These are phyloP conservation scores for Magallana ariakensis DNA, from an alignment of 1,140 invertebrate genomes.

Conservation along the genomic window DNA sequence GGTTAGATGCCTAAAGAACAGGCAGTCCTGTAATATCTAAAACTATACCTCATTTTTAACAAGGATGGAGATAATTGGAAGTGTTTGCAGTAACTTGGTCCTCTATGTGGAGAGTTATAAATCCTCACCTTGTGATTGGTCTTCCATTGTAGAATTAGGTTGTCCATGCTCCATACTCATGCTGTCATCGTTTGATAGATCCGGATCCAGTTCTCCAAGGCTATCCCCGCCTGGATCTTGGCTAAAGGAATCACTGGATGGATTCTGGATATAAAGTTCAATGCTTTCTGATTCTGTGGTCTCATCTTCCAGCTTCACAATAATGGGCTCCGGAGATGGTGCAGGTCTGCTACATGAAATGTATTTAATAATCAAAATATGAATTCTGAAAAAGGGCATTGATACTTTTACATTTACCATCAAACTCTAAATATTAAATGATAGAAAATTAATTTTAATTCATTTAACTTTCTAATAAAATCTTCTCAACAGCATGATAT, in stretches of 20 bases:
- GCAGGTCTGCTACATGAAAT: background rate
- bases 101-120: background rate
- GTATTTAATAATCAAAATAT: too few relatives aligned
- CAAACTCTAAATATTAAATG: too few relatives aligned
- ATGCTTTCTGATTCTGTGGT: background rate
- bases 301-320: constrained; percentile 14
- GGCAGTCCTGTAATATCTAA: too few relatives aligned
- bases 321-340: constrained; percentile 5
- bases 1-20: too few relatives aligned
- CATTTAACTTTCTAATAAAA: too few relatives aligned
- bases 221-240: background rate
- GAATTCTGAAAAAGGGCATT: too few relatives aligned
- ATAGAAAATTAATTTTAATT: too few relatives aligned
- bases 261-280: constrained; percentile 14
- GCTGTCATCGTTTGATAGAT: constrained; percentile 7
- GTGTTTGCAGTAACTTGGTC: constrained; percentile 1
- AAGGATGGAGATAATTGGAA: too few relatives aligned
- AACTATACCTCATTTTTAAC: too few relatives aligned
- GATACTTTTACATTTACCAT: too few relatives aligned
- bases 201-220: background rate
- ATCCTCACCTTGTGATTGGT: background rate
- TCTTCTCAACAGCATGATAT: too few relatives aligned
- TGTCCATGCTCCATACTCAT: background rate
- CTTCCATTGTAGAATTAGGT: background rate
- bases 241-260: background rate